Evolutionary conservation across 1,140 invertebrate genomes (phyloP), one percentile per base, ranked within the genome.

Genomic region (Macrocentrus cingulum): DNA sequence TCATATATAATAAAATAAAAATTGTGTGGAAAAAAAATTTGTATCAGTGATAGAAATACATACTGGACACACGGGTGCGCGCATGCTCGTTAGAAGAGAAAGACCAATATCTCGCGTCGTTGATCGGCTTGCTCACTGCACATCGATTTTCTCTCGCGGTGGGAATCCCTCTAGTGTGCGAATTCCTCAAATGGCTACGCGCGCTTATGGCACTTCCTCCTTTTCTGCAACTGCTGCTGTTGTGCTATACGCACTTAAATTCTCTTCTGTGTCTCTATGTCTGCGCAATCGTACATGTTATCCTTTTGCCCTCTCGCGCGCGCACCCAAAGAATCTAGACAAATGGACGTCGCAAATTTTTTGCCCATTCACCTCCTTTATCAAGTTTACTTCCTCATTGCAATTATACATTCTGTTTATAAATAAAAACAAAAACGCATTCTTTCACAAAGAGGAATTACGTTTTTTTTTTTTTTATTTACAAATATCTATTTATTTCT

Each of bases 171-270:
- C n/a, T 36, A 7, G 9, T 23, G 18, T 49, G 37, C 18, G 20
- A 36, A 36, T 39, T 48, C 44, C 54, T 19, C 34, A 56, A 56
- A 56, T 56, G 45, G 54, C 36, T 34, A 56, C 19, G 53, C 25
- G 42, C 42, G 29, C 20, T 29, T 29, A 48, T 16, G 45, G 2
- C 20, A 39, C 29, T 49, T 56, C 54, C 44, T 48, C 25, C 44
- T 56, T n/a, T 39, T 39, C 53, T 44, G 16, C 42, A 13, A 25
- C 45, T 48, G 29, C 54, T 56, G 20, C 45, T 48, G 39, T 39
- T 5, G 8, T 4, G 13, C 36, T 13, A 39, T 15, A 39, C 2
- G 15, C 13, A 39, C 13, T n/a, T 13, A 39, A 8, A 39, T 13
- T n/a, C 36, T 39, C 36, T n/a, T 39, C n/a, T n/a, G n/a, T n/a